Conservation (phyloP, 2,888 invertebrate species). For the Microplitis manilae region DNA sequence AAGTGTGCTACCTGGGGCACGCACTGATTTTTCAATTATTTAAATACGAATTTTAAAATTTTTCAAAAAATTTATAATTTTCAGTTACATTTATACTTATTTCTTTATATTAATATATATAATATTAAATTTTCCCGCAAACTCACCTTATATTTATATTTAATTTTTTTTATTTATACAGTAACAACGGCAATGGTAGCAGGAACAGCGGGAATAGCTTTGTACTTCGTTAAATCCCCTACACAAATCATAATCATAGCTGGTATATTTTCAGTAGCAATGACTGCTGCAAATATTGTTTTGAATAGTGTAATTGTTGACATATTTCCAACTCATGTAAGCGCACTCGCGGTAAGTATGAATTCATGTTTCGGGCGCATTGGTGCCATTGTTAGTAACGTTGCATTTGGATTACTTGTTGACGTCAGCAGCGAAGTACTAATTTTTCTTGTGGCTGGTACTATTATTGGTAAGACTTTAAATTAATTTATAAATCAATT, state of each 20-base stretch:
- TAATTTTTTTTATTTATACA: constrained; percentile 48
- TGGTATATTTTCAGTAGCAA: constrained; percentile 73
- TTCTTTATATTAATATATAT: no score
- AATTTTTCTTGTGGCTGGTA: constrained; percentile 76
- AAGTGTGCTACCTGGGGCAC: no score
- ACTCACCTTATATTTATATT: neutral
- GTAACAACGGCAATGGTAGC: constrained; percentile 72
- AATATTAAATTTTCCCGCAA: neutral
- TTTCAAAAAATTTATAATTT: no score
- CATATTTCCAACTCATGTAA: constrained; percentile 71
- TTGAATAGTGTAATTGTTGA: constrained; percentile 68
- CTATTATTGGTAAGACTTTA: constrained; percentile 73
- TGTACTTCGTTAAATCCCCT: constrained; percentile 77
- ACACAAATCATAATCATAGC: constrained; percentile 76
- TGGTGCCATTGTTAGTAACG: constrained; percentile 79
- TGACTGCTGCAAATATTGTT: constrained; percentile 73
- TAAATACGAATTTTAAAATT: no score
- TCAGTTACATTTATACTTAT: no score
- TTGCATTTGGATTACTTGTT: constrained; percentile 77
- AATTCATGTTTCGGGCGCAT: constrained; percentile 78
- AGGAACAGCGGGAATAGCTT: constrained; percentile 75
- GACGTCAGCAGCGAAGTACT: constrained; percentile 78
- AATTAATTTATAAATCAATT: neutral
- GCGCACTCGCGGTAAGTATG: constrained; percentile 78
- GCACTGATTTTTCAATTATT: no score